phyloP scores from a whole-genome alignment of 2,888 invertebrate genomes.

The Sinelater perroti region DNA sequence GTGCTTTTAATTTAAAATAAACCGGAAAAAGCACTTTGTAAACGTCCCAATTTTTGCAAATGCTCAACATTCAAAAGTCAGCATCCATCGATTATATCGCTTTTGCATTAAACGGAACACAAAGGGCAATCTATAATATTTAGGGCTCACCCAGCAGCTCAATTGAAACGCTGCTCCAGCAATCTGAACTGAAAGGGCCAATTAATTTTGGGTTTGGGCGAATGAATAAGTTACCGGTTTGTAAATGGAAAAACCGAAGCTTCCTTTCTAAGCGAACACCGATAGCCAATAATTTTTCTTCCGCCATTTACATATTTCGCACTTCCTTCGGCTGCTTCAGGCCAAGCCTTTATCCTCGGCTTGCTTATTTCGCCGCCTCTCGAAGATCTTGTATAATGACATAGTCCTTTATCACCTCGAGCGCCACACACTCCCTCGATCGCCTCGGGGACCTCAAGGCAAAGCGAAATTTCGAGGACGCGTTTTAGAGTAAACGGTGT shows the following conservation, averaged over 20 bases:
- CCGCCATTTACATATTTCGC: slow-evolving; percentile 10
- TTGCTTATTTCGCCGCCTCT: slow-evolving; percentile 12
- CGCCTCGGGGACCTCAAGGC: not conserved
- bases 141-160: not conserved
- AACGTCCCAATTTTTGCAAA: slow-evolving; percentile 16
- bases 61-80: too few species aligned
- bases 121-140: not conserved
- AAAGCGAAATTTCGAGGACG: slow-evolving; percentile 13
- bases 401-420: slow-evolving; percentile 13
- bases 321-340: slow-evolving; percentile 10
- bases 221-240: too few species aligned
- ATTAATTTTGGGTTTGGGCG: slow-evolving; percentile 9
- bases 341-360: slow-evolving; percentile 12
- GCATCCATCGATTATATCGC: slow-evolving; percentile 11
- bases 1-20: slow-evolving; percentile 32
- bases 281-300: slow-evolving; percentile 8
- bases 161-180: slow-evolving; percentile 7
- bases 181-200: slow-evolving; percentile 9
- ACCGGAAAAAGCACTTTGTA: slow-evolving; percentile 21
- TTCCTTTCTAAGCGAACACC: too few species aligned
- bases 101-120: slow-evolving; percentile 6
- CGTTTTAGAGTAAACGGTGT: slow-evolving; percentile 2
- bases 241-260: too few species aligned
- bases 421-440: slow-evolving; percentile 15
- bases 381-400: slow-evolving; percentile 10